Conservation (phyloP, 2,113 vertebrate species). For the Casuarius casuarius region DNA sequence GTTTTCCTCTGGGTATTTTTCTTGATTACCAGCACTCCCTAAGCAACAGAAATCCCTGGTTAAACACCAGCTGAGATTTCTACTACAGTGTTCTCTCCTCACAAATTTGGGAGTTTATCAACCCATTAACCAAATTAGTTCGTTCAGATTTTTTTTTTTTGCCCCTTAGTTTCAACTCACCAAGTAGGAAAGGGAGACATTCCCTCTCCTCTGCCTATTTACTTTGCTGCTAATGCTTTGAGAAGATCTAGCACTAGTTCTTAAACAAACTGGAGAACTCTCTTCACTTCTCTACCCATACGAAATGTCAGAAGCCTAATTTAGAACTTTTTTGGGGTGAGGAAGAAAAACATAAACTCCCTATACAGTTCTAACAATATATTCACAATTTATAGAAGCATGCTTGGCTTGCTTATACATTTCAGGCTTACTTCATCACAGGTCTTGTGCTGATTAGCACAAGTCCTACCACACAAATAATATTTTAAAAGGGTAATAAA, state of each 20-base stretch:
- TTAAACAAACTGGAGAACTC: not conserved
- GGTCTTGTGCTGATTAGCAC: not conserved
- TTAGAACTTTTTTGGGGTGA: not conserved
- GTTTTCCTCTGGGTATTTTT: not conserved
- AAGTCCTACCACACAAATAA: not conserved
- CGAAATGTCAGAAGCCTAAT: fast-evolving
- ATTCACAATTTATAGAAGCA: not conserved
- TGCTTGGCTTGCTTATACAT: not conserved
- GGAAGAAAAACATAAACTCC: too few relatives aligned
- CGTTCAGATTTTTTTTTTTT: not conserved
- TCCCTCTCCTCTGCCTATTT: not conserved
- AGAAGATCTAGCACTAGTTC: not conserved
- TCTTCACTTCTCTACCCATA: not conserved
- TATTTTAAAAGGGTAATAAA: not conserved
- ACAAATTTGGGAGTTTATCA: not conserved
- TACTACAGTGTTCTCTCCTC: not conserved
- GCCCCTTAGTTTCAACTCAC: not conserved
- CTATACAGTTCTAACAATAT: not conserved
- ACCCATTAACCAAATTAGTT: not conserved
- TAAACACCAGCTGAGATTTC: not conserved
- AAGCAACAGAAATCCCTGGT: not conserved
- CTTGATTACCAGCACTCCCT: fast-evolving
- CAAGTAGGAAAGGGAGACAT: not conserved
- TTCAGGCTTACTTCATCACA: not conserved
- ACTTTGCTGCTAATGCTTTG: not conserved